Conservation (phyloP, 2,888 invertebrate genomes). For the Liposcelis brunnea region DNA sequence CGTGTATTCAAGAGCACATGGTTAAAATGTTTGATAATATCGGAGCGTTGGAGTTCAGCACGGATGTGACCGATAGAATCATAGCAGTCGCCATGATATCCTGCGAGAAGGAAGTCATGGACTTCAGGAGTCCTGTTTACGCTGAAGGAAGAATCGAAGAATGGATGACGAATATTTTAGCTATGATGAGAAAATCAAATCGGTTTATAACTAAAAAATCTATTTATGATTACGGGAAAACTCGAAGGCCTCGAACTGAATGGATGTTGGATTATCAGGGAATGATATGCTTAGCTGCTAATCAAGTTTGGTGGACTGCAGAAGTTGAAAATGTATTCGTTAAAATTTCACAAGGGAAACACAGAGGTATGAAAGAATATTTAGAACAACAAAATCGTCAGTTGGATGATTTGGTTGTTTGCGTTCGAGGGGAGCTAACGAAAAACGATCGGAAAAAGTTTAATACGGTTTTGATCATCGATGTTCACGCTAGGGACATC, state of each 20-base stretch:
- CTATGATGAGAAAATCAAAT: conserved; percentile 72
- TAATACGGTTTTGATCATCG: conserved; percentile 75
- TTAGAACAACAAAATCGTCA: conserved; percentile 61
- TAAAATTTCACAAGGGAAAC: conserved; percentile 48
- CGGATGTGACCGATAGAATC: conserved; percentile 44
- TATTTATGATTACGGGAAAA: conserved; percentile 69
- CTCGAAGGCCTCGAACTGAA: conserved; percentile 47
- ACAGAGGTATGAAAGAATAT: conserved; percentile 82
- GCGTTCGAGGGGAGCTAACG: conserved; percentile 45
- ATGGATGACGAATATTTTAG: conserved; percentile 77
- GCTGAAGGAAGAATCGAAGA: conserved; percentile 74
- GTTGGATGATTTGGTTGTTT: conserved; percentile 65
- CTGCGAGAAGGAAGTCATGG: conserved; percentile 72
- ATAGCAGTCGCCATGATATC: conserved; percentile 73
- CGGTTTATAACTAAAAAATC: conserved; percentile 73
- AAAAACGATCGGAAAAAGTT: conserved; percentile 75
- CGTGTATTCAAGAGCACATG: conserved; percentile 81
- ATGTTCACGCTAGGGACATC: conserved; percentile 83
- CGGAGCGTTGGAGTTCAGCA: conserved; percentile 48
- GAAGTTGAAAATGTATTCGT: conserved; percentile 81
- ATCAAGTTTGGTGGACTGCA: conserved; percentile 91
- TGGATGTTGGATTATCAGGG: conserved; percentile 86
- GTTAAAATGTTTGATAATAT: conserved; percentile 94
- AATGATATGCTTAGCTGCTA: conserved; percentile 68
- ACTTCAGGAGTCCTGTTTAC: conserved; percentile 49